phyloP scores from a whole-genome alignment of 2,113 vertebrate species.

The Petrocephalus microphthalmus region DNA sequence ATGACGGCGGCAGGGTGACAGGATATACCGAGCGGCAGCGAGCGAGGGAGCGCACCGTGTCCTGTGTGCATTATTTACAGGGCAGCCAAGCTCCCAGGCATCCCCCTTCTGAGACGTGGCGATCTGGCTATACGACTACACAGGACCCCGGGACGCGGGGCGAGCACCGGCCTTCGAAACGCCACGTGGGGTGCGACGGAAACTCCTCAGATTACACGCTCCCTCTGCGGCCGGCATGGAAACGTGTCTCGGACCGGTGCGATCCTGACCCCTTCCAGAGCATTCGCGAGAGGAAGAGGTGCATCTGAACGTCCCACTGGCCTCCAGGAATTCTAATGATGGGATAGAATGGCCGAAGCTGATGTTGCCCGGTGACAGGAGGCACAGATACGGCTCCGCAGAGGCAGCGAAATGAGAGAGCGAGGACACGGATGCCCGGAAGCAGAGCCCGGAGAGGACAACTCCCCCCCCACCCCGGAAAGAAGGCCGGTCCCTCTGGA shows the following conservation, averaged over 20 bases:
- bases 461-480: background rate
- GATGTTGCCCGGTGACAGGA: constrained; percentile 58
- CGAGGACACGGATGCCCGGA: constrained; percentile 23
- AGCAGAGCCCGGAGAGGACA: background rate
- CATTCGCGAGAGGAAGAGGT: background rate
- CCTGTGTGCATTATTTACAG: constrained; percentile 1
- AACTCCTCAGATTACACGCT: background rate
- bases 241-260: background rate
- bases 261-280: background rate
- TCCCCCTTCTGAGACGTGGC: background rate
- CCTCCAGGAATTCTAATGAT: constrained; percentile 58
- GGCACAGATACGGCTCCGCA: constrained; percentile 53
- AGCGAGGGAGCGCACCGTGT: background rate
- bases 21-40: background rate
- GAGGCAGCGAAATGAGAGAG: constrained; percentile 40
- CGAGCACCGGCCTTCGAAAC: background rate
- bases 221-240: background rate
- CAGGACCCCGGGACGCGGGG: background rate
- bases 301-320: constrained; percentile 16
- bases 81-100: background rate
- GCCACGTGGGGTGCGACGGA: background rate
- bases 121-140: background rate
- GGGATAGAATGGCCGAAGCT: constrained; percentile 61
- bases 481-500: background rate
- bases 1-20: background rate